Evolutionary conservation across 2,888 invertebrate species (phyloP).

Genomic region (Deroplatys truncata): DNA sequence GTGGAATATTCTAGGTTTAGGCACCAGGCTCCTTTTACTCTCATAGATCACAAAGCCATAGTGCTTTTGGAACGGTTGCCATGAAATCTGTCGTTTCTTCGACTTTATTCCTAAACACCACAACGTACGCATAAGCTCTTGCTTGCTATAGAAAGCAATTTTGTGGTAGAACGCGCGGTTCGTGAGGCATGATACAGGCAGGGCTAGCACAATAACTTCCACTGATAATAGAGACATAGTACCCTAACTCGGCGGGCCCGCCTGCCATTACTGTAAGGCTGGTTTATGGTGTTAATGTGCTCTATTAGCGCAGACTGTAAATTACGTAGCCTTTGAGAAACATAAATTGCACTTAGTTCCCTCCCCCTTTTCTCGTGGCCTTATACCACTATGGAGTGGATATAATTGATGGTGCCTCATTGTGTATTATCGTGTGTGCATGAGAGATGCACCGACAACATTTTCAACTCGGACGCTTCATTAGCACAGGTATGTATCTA

Average conservation of each 20-base stretch:
- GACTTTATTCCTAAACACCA: not conserved
- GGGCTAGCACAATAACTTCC: conserved; percentile 18
- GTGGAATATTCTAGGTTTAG: too few relatives aligned
- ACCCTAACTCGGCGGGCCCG: conserved; percentile 41
- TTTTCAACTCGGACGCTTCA: not conserved
- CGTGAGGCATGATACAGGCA: not conserved
- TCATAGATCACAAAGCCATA: too few relatives aligned
- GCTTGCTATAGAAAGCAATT: not conserved
- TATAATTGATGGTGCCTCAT: not conserved
- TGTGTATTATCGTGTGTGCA: not conserved
- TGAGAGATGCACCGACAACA: not conserved
- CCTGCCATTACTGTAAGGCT: conserved; percentile 46
- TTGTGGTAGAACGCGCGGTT: not conserved
- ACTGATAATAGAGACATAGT: conserved; percentile 48
- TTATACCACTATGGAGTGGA: conserved; percentile 4
- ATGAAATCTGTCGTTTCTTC: not conserved
- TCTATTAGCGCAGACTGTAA: conserved; percentile 44
- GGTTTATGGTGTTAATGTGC: conserved; percentile 50
- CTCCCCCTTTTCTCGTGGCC: not conserved
- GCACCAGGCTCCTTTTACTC: too few relatives aligned
- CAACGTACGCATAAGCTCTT: not conserved
- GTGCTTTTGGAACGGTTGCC: too few relatives aligned
- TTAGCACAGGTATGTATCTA: not conserved
- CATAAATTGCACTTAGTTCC: conserved; percentile 28
- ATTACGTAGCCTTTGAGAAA: conserved; percentile 39